Evolutionary conservation across 2,797 vertebrate species (phyloP).

Genomic region (Gadopsis bispinosus): DNA sequence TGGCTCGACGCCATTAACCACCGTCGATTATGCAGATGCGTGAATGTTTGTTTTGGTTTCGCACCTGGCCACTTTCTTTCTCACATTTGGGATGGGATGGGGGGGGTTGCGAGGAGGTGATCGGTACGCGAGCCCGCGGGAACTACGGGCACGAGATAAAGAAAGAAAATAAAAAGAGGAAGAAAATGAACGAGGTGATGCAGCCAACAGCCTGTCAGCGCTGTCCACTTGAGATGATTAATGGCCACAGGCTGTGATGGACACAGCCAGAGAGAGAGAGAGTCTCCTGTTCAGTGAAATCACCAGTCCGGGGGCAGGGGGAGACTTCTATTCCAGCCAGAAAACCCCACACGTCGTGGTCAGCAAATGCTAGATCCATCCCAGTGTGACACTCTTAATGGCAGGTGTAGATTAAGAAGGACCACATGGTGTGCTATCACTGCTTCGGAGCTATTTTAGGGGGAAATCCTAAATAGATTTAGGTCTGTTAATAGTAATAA

Average conservation of each 20-base stretch:
- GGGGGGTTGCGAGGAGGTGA: conserved; percentile 29
- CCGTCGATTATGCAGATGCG: conserved; percentile 76
- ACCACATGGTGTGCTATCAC: conserved; percentile 65
- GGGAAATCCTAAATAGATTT: conserved; percentile 63
- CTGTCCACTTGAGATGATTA: conserved; percentile 84
- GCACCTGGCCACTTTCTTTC: conserved; percentile 56
- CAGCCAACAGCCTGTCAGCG: conserved; percentile 80
- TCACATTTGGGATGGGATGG: conserved; percentile 35
- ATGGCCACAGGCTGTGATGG: conserved; percentile 80
- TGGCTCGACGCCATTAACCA: conserved; percentile 64
- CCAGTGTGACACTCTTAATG: conserved; percentile 58
- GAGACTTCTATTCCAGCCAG: conserved; percentile 33
- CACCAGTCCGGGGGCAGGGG: conserved; percentile 44
- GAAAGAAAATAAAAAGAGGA: conserved; percentile 48
- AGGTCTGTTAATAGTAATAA: conserved; percentile 53
- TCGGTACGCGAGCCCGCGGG: conserved; percentile 38
- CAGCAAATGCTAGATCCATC: conserved; percentile 38
- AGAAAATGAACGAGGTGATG: conserved; percentile 73
- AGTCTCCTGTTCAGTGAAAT: conserved; percentile 71
- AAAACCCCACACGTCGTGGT: conserved; percentile 58
- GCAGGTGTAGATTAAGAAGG: conserved; percentile 60
- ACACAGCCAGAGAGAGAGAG: conserved; percentile 75
- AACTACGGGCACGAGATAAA: conserved; percentile 50
- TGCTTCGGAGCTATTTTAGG: conserved; percentile 58
- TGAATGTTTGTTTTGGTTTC: conserved; percentile 75